Conservation (phyloP, 2,888 invertebrate genomes). For the Notocelia uddmanniana region DNA sequence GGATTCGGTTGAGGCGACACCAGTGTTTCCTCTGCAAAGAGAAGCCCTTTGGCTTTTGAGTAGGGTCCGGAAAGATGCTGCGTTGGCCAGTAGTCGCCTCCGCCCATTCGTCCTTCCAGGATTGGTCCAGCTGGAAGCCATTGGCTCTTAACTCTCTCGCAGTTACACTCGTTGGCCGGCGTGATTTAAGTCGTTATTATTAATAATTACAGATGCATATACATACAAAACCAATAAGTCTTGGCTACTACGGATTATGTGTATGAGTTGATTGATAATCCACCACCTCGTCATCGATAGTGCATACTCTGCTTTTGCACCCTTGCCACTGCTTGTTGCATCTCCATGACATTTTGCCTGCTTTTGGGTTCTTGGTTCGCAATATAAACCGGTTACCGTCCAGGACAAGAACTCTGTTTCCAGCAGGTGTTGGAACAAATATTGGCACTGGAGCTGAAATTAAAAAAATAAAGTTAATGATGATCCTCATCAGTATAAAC, state of each 20-base stretch:
- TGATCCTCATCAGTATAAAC: too few relatives aligned
- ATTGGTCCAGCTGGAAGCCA: too few relatives aligned
- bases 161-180: too few relatives aligned
- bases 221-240: not conserved
- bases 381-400: not conserved
- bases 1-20: too few relatives aligned
- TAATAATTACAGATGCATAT: too few relatives aligned
- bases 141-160: too few relatives aligned
- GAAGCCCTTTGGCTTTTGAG: too few relatives aligned
- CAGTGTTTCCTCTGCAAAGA: too few relatives aligned
- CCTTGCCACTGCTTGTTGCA: conserved; percentile 16
- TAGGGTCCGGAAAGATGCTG: too few relatives aligned
- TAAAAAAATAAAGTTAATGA: not conserved
- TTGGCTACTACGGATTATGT: not conserved
- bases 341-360: conserved; percentile 5
- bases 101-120: too few relatives aligned
- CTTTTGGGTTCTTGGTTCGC: not conserved
- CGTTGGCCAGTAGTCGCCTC: too few relatives aligned
- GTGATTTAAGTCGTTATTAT: too few relatives aligned
- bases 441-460: not conserved
- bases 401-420: not conserved
- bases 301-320: conserved; percentile 9
- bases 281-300: not conserved
- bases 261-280: conserved; percentile 2
- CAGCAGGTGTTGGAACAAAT: not conserved